A percentile compares a stretch with the other conserved stretches of the same genome.
Conservation (phyloP, 2,797 vertebrate species). For the Hypotaenidia philippensis region DNA sequence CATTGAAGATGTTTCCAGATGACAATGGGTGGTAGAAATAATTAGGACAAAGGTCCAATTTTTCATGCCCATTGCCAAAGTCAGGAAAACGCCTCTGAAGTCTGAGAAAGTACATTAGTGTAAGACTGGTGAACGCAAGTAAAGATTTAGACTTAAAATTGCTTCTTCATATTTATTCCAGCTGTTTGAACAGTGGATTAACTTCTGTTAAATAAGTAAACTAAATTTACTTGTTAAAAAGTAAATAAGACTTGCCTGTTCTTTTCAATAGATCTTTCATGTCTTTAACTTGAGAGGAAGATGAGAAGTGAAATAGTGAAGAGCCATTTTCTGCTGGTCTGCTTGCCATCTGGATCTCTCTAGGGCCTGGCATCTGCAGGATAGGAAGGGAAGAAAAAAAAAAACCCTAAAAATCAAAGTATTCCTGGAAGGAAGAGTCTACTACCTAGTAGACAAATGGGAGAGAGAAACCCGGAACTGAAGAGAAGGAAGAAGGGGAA, state of each 20-base stretch:
- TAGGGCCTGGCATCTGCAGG: constrained; percentile 75
- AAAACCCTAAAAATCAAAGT: constrained; percentile 64
- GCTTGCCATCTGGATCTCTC: constrained; percentile 77
- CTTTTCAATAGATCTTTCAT: constrained; percentile 68
- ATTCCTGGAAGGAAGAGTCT: constrained; percentile 72
- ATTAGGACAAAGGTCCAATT: not conserved
- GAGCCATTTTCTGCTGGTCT: constrained; percentile 62
- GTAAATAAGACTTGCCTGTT: constrained; percentile 72
- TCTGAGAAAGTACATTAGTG: not conserved
- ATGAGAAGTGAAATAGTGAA: constrained; percentile 68
- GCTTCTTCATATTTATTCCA: constrained; percentile 56
- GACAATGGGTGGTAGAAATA: constrained; percentile 17
- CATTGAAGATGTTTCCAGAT: not conserved
- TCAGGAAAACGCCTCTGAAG: not conserved
- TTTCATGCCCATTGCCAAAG: not conserved
- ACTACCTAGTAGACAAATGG: constrained; percentile 76
- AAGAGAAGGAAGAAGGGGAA: constrained; percentile 67
- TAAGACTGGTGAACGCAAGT: constrained; percentile 35
- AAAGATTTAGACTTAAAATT: constrained; percentile 41
- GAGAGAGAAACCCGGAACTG: constrained; percentile 70
- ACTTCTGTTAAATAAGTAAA: constrained; percentile 55
- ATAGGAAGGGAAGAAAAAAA: constrained; percentile 30
- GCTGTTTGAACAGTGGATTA: constrained; percentile 38
- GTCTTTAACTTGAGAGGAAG: constrained; percentile 77
- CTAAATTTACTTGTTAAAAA: constrained; percentile 63